Percentiles rank a stretch among this genome's conserved stretches.
Conservation (phyloP, 2,113 vertebrate species). For the Mesoclemmys tuberculata region DNA sequence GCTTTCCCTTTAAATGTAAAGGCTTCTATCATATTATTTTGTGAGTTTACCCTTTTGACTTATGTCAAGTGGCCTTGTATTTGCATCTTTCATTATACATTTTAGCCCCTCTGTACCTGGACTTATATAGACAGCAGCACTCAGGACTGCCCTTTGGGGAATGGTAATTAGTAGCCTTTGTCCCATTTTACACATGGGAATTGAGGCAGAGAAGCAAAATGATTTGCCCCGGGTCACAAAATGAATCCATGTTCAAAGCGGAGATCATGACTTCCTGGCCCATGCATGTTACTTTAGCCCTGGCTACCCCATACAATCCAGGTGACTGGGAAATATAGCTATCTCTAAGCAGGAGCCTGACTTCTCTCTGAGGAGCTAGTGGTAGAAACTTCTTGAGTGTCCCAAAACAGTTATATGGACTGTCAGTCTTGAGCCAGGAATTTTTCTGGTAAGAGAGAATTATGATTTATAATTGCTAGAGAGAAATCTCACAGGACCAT, state of each 20-base stretch:
- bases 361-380: not conserved
- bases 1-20: too few species aligned
- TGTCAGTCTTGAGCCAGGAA: not conserved
- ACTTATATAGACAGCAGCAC: not conserved
- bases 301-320: not conserved
- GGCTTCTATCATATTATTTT: too few species aligned
- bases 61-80: not conserved
- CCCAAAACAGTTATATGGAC: not conserved
- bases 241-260: not conserved
- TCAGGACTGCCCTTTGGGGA: not conserved
- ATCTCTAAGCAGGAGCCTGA: not conserved
- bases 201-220: not conserved
- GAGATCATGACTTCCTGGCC: not conserved
- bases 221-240: not conserved
- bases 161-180: not conserved
- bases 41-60: too few species aligned
- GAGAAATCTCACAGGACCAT: not conserved
- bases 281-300: not conserved
- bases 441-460: not conserved
- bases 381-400: not conserved
- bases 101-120: not conserved
- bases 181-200: not conserved
- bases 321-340: not conserved
- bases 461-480: not conserved
- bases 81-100: fast-evolving